phyloP scores from a whole-genome alignment of 2,797 vertebrate species.

The Notoglanidium macrostoma region DNA sequence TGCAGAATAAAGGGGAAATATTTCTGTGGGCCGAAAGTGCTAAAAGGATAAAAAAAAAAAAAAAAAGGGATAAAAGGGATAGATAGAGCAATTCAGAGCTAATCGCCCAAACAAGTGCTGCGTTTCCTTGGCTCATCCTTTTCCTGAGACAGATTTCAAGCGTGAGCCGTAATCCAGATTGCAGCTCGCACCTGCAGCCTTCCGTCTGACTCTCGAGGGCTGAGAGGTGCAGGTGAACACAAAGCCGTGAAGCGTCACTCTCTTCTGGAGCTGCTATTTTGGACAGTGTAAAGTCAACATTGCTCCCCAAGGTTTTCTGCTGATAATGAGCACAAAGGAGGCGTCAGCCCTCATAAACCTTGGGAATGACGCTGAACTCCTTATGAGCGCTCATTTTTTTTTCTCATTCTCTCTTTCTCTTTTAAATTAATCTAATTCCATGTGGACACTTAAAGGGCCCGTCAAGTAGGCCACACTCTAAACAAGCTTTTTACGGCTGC shows the following conservation, averaged over 20 bases:
- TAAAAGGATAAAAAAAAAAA: conserved; percentile 37
- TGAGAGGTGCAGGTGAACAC: conserved; percentile 58
- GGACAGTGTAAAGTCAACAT: conserved; percentile 75
- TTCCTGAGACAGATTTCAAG: conserved; percentile 41
- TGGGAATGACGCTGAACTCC: conserved; percentile 72
- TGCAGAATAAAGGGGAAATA: conserved; percentile 33
- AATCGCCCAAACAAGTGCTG: conserved; percentile 37
- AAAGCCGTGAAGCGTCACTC: conserved; percentile 61
- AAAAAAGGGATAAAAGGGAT: conserved; percentile 30
- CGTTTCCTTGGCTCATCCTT: conserved; percentile 28
- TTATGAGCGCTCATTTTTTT: conserved; percentile 58
- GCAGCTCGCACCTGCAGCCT: conserved; percentile 37
- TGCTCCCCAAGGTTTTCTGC: conserved; percentile 75
- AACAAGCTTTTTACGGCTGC: conserved; percentile 61
- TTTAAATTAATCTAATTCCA: conserved; percentile 78
- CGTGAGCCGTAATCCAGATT: conserved; percentile 29
- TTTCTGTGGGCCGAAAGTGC: conserved; percentile 27
- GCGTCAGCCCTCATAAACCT: conserved; percentile 76
- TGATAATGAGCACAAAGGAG: conserved; percentile 82
- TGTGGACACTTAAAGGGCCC: conserved; percentile 66
- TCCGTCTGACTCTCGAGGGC: conserved; percentile 57
- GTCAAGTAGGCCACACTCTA: conserved; percentile 70
- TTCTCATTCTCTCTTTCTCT: conserved; percentile 64
- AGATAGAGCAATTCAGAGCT: conserved; percentile 21
- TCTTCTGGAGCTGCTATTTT: conserved; percentile 72